A percentile compares a stretch with the other conserved stretches of the same genome.
These are phyloP conservation scores for Lepisosteus osseus DNA, from an alignment of 2,113 vertebrate species.

Conservation along the genomic window DNA sequence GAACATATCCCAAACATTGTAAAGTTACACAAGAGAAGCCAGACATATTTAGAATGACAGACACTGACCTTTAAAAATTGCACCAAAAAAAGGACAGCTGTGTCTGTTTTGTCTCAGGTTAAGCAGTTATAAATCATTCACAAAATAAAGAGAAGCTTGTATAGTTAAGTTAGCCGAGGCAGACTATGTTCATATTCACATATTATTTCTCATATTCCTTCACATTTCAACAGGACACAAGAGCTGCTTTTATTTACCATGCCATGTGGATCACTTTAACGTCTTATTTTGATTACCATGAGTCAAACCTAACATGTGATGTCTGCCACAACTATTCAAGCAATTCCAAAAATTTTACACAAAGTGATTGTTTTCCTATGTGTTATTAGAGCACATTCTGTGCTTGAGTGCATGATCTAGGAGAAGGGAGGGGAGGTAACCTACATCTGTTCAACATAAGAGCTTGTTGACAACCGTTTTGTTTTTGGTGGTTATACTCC, in stretches of 20 bases:
- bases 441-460: constrained; percentile 76
- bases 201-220: constrained; percentile 20
- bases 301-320: constrained; percentile 42
- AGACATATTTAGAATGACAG: constrained; percentile 34
- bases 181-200: constrained; percentile 29
- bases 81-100: constrained; percentile 45
- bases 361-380: constrained; percentile 66
- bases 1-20: constrained; percentile 17
- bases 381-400: constrained; percentile 8
- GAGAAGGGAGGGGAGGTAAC: constrained; percentile 62
- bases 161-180: not conserved
- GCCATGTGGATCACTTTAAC: constrained; percentile 28
- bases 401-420: constrained; percentile 50
- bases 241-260: constrained; percentile 34
- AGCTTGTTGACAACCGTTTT: constrained; percentile 68
- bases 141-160: not conserved
- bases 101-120: constrained; percentile 44
- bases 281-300: constrained; percentile 33
- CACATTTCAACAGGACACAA: constrained; percentile 39
- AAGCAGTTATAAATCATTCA: constrained; percentile 44
- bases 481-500: constrained; percentile 18
- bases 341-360: constrained; percentile 63
- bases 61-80: constrained; percentile 50
- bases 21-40: constrained; percentile 32
- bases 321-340: constrained; percentile 51